Conservation (phyloP, 2,113 vertebrate genomes). For the Bujurquina vittata region DNA sequence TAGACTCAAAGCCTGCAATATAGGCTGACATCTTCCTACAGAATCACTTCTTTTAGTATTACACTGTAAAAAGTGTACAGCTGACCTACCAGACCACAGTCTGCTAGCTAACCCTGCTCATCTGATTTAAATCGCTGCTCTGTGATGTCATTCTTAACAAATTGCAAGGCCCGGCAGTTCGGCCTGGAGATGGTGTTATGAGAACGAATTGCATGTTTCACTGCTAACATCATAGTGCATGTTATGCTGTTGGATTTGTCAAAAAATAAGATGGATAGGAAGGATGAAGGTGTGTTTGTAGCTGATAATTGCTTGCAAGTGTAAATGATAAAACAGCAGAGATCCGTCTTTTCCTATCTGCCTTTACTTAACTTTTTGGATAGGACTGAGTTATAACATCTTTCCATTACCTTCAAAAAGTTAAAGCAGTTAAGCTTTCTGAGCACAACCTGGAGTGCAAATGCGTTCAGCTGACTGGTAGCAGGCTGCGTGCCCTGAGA, state of each 20-base stretch:
- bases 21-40: conserved; percentile 13
- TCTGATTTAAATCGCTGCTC: conserved; percentile 43
- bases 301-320: neutral
- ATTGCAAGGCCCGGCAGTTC: neutral
- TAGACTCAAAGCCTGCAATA: neutral
- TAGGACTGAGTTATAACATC: neutral
- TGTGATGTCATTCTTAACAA: conserved; percentile 23
- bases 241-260: neutral
- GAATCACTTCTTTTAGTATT: conserved; percentile 31
- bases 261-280: neutral
- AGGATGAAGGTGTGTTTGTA: neutral
- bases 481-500: conserved; percentile 14
- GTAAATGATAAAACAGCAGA: neutral
- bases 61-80: conserved; percentile 27
- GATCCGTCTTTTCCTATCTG: neutral
- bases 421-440: neutral
- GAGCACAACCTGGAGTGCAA: conserved; percentile 4
- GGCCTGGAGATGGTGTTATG: neutral
- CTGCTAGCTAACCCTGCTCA: conserved; percentile 22
- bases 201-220: neutral
- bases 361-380: neutral
- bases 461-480: neutral
- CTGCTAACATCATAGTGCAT: neutral
- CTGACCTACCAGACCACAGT: conserved; percentile 30
- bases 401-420: neutral